Evolutionary conservation across 2,888 invertebrate species (phyloP), one percentile per base, ranked within the genome.

Genomic region (Lymantria monacha): DNA sequence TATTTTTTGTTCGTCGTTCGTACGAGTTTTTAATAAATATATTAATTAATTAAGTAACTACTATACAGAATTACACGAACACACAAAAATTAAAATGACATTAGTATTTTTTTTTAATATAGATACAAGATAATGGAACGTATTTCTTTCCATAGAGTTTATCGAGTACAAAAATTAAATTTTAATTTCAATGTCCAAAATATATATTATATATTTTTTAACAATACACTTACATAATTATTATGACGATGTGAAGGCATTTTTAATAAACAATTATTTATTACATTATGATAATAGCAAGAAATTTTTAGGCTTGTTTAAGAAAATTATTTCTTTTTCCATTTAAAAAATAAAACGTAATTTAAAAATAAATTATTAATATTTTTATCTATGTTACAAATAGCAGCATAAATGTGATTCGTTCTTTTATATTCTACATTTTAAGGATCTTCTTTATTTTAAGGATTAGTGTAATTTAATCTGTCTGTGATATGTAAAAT

Each of bases 131-230:
- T 22, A 13, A 10, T 54, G 44, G 33, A 49, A 62, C 58, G 49
- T 44, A 49, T 36, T 48, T 59, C 55, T 49, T 53, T 55, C 57
- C 67, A 66, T 61, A 63, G 65, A 64, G 76, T 63, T n/a, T 72
- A 76, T 67, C 48, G 73, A 77, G 84, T 87, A 85, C 76, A 85
- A 85, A 53, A 84, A 84, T 84, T 82, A 81, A 77, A 14, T 69
- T 69, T 69, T 61, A 65, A 63, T 54, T 59, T 64, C 46, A 67
- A 66, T 66, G 58, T 33, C 60, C 63, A 62, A 66, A 61, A 69
- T 69, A 69, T 63, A 55, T 9, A 10, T 33, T 42, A 47, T 59
- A 53, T 59, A 59, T 54, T 55, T 22, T 22, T 57, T 68, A 68
- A 70, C 44, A 50, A 64, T 66, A 66, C 57, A 66, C 63, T 72